A percentile compares a stretch with the other conserved stretches of the same genome.
Conservation (phyloP, 2,888 invertebrate species). For the Pollenia labialis region DNA sequence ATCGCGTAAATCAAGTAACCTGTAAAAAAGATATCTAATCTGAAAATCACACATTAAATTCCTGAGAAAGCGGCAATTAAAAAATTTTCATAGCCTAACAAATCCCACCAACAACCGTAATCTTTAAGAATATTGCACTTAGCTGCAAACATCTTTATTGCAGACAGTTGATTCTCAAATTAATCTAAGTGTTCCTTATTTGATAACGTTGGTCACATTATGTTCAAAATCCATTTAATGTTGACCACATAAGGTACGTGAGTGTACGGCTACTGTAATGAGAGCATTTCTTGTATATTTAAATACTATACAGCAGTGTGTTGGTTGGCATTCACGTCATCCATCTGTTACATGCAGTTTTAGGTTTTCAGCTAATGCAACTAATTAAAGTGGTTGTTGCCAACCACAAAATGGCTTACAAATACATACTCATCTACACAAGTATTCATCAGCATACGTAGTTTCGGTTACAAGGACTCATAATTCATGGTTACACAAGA, state of each 20-base stretch:
- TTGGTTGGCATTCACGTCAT: constrained; percentile 33
- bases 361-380: constrained; percentile 74
- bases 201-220: constrained; percentile 28
- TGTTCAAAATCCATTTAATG: background rate
- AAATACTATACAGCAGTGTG: background rate
- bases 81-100: no score
- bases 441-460: constrained; percentile 27
- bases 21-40: no score
- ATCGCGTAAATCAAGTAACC: no score
- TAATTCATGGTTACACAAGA: constrained; percentile 70
- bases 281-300: constrained; percentile 14
- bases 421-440: constrained; percentile 34
- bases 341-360: constrained; percentile 72
- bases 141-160: no score
- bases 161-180: no score
- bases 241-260: constrained; percentile 65
- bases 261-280: background rate
- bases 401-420: constrained; percentile 70
- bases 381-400: constrained; percentile 81
- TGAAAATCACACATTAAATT: no score
- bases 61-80: no score
- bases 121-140: no score
- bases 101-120: no score
- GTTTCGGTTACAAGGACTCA: constrained; percentile 68
- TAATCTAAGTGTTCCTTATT: no score